Percentiles rank a stretch among this genome's conserved stretches.
These are phyloP conservation scores for Diarsia dahlii DNA, from an alignment of 2,888 invertebrate genomes.

Conservation along the genomic window DNA sequence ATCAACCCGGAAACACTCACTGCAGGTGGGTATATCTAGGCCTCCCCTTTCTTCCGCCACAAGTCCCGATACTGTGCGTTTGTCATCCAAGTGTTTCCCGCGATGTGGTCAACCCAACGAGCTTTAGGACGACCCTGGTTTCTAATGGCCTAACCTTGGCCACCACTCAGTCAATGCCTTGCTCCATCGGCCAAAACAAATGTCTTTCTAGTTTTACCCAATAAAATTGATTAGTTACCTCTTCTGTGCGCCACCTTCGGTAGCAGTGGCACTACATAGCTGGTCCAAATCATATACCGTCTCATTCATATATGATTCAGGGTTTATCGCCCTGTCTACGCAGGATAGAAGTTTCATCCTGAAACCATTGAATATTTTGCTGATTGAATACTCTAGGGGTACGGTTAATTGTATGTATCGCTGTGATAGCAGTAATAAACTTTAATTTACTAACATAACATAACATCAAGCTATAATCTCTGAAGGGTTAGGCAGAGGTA, in stretches of 20 bases:
- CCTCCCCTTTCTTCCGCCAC: too few relatives aligned
- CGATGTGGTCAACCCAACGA: too few relatives aligned
- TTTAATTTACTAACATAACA: neutral
- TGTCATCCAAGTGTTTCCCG: too few relatives aligned
- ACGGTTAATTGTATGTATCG: neutral
- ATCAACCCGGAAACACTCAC: too few relatives aligned
- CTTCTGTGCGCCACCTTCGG: constrained; percentile 77
- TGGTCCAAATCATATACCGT: constrained; percentile 94
- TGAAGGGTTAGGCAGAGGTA: too few relatives aligned
- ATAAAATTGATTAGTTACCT: constrained; percentile 70
- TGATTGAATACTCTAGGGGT: neutral
- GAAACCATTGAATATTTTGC: constrained; percentile 59
- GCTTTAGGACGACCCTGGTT: too few relatives aligned
- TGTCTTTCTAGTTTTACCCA: neutral
- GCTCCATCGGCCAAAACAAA: neutral
- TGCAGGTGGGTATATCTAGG: too few relatives aligned
- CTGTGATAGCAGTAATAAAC: neutral
- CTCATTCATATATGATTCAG: constrained; percentile 90
- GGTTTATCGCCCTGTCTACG: constrained; percentile 92
- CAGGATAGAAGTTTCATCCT: constrained; percentile 92
- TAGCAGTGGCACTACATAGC: constrained; percentile 66
- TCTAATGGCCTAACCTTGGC: too few relatives aligned
- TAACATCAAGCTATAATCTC: too few relatives aligned
- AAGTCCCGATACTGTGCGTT: too few relatives aligned
- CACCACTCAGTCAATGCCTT: too few relatives aligned